Conservation (phyloP, 2,888 invertebrate species). For the Aradus depressus region DNA sequence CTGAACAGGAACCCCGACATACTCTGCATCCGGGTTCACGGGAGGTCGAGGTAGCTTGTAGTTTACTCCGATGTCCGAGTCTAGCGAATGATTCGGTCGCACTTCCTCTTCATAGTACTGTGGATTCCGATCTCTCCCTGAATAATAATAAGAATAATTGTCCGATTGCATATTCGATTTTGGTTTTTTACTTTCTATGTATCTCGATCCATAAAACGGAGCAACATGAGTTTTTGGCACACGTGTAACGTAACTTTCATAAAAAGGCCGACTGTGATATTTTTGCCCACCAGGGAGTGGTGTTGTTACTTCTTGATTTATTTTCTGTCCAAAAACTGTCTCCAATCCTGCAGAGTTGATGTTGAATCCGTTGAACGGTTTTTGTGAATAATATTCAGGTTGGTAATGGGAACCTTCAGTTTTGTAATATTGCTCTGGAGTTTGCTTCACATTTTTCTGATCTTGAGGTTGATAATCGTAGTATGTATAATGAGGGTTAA, state of each 20-base stretch:
- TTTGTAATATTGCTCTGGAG: constrained; percentile 5
- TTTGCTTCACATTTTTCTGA: constrained; percentile 10
- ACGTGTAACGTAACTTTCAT: constrained; percentile 7
- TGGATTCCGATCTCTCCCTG: too few species aligned
- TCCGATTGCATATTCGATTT: constrained; percentile 1
- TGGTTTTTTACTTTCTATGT: constrained; percentile 16
- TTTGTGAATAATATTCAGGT: too few species aligned
- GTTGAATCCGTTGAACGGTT: constrained; percentile 51
- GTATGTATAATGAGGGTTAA: constrained; percentile 31
- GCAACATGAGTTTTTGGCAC: not conserved
- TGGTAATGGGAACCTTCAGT: constrained; percentile 23
- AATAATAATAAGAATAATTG: constrained; percentile 10
- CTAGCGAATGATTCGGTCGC: constrained; percentile 40
- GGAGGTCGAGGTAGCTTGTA: constrained; percentile 54
- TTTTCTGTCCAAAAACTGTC: constrained; percentile 59
- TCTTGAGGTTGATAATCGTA: constrained; percentile 26
- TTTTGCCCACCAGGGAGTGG: constrained; percentile 32
- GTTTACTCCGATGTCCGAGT: constrained; percentile 59
- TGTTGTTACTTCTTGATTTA: constrained; percentile 35
- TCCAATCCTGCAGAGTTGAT: constrained; percentile 53
- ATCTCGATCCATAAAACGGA: constrained; percentile 17
- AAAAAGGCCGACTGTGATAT: constrained; percentile 32
- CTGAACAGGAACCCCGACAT: constrained; percentile 35
- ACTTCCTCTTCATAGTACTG: constrained; percentile 16
- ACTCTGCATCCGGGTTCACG: constrained; percentile 58